Evolutionary conservation across 2,797 vertebrate species (phyloP).

Genomic region (Falco naumanni): DNA sequence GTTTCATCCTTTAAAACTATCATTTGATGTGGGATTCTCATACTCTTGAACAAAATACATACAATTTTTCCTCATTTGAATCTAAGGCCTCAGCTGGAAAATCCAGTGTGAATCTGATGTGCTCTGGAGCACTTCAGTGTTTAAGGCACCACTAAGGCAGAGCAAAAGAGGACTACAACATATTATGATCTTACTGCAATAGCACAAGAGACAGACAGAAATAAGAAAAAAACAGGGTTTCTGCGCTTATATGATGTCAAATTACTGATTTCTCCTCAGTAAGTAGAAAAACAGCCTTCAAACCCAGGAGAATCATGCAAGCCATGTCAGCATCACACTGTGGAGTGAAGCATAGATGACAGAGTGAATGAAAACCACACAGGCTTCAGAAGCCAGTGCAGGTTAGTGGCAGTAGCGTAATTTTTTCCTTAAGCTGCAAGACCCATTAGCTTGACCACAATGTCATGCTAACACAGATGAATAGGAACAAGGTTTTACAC

Average conservation of each 20-base stretch:
- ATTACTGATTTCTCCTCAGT: background rate
- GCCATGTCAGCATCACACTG: background rate
- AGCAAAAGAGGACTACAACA: background rate
- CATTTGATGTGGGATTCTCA: background rate
- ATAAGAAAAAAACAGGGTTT: background rate
- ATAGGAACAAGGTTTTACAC: background rate
- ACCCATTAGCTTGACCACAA: background rate
- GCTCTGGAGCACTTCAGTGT: background rate
- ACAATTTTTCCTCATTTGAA: background rate
- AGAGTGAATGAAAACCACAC: background rate
- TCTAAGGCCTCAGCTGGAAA: background rate
- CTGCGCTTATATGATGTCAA: background rate
- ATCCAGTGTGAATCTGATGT: background rate
- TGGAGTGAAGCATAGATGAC: background rate
- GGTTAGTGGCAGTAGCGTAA: background rate
- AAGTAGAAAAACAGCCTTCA: background rate
- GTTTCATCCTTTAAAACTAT: background rate
- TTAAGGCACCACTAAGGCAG: background rate
- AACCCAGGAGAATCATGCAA: background rate
- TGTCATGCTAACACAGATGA: background rate
- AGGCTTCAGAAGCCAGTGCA: background rate
- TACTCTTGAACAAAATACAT: background rate
- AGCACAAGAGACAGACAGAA: background rate
- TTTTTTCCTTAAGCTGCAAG: background rate
- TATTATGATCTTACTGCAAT: background rate